These are phyloP conservation scores for Synergus japonicus DNA, from an alignment of 2,888 invertebrate genomes.

Conservation along the genomic window DNA sequence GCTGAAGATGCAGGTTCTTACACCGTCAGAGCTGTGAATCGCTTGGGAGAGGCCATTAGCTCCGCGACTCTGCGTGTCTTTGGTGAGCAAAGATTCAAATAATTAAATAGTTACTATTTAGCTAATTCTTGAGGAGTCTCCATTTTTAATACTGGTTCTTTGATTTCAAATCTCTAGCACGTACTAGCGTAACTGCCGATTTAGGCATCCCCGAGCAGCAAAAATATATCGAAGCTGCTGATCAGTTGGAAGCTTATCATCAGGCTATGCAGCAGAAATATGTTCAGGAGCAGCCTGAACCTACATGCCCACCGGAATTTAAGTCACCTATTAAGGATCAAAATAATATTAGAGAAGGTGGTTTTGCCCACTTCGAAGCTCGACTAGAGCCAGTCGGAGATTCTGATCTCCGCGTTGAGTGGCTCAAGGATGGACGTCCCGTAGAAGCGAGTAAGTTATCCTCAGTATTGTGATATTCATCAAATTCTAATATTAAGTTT, in stretches of 20 bases:
- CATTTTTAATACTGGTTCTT: not conserved
- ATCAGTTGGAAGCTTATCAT: constrained; percentile 93
- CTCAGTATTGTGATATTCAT: not conserved
- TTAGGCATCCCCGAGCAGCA: constrained; percentile 94
- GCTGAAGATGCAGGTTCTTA: constrained; percentile 98
- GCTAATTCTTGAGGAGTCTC: not conserved
- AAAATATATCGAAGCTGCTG: constrained; percentile 94
- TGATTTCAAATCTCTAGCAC: constrained; percentile 74
- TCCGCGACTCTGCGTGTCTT: constrained; percentile 87
- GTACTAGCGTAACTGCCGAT: constrained; percentile 91
- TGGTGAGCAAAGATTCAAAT: constrained; percentile 69
- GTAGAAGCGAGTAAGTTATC: constrained; percentile 88
- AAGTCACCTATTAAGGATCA: constrained; percentile 94
- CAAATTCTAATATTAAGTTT: not conserved
- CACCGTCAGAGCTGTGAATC: constrained; percentile 93
- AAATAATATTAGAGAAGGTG: constrained; percentile 91
- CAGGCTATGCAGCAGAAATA: constrained; percentile 89
- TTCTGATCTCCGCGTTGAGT: constrained; percentile 92
- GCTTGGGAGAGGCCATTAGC: constrained; percentile 93
- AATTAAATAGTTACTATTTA: not conserved
- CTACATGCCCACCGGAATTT: constrained; percentile 89
- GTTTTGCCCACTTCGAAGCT: constrained; percentile 97
- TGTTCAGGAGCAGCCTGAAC: constrained; percentile 89
- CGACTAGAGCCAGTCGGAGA: constrained; percentile 96
- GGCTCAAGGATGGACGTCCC: constrained; percentile 94